phyloP scores from a whole-genome alignment of 2,797 vertebrate species.

The Coluber constrictor region DNA sequence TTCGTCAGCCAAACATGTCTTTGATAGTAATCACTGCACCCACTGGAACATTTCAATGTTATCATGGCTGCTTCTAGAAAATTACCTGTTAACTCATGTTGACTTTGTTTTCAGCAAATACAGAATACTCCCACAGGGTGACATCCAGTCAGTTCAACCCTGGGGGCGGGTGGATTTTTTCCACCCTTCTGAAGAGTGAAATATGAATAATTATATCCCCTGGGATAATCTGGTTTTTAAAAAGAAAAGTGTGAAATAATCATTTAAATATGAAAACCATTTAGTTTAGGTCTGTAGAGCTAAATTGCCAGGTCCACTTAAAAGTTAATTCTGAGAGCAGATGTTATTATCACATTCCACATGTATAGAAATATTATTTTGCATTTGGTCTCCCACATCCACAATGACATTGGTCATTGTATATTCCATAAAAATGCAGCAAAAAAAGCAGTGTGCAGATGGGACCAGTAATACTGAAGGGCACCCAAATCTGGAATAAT shows the following conservation, averaged over 20 bases:
- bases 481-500: not conserved
- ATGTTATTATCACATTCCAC: not conserved
- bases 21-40: slow-evolving; percentile 32
- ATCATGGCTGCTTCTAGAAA: slow-evolving; percentile 58
- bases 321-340: not conserved
- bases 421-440: not conserved
- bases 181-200: slow-evolving; percentile 1
- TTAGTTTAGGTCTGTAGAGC: not conserved
- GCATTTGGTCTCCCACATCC: not conserved
- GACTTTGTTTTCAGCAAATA: slow-evolving; percentile 63
- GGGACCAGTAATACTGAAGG: not conserved
- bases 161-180: not conserved
- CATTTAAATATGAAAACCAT: not conserved
- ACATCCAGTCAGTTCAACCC: slow-evolving; percentile 38
- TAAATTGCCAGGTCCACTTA: not conserved
- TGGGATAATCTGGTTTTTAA: not conserved
- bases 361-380: too few species aligned
- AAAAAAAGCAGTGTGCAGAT: not conserved
- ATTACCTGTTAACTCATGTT: slow-evolving; percentile 39
- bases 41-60: slow-evolving; percentile 65
- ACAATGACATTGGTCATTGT: not conserved
- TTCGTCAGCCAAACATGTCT: slow-evolving; percentile 43
- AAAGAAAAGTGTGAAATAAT: fast-evolving
- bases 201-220: not conserved
- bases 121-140: slow-evolving; percentile 48